These are phyloP conservation scores for Stercorarius parasiticus DNA, from an alignment of 2,113 vertebrate species.

Conservation along the genomic window DNA sequence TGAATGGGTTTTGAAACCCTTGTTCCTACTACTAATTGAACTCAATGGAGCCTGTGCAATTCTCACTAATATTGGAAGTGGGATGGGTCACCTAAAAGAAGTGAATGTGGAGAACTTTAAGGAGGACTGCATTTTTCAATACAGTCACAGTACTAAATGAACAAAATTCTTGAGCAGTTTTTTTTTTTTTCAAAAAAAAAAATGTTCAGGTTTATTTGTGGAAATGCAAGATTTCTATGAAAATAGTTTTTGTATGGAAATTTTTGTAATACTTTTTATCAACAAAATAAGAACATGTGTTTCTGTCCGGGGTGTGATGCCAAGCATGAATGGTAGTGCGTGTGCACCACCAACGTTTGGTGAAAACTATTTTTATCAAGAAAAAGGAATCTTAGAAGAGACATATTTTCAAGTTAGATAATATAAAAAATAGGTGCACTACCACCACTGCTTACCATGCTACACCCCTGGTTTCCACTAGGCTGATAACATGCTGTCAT, in stretches of 20 bases:
- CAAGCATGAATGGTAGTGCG: slow-evolving; percentile 84
- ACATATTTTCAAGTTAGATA: slow-evolving; percentile 96
- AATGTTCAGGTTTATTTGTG: slow-evolving; percentile 94
- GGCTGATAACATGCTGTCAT: slow-evolving; percentile 86
- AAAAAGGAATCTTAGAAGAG: slow-evolving; percentile 92
- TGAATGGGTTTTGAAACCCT: slow-evolving; percentile 50
- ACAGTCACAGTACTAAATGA: slow-evolving; percentile 78
- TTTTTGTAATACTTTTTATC: slow-evolving; percentile 99
- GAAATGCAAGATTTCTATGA: slow-evolving; percentile 99
- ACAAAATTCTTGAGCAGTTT: slow-evolving; percentile 84
- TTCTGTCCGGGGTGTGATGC: slow-evolving; percentile 80
- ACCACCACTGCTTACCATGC: slow-evolving; percentile 84
- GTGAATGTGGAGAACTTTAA: slow-evolving; percentile 68
- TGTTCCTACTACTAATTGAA: slow-evolving; percentile 66
- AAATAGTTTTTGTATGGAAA: slow-evolving; percentile 97
- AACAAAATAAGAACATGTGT: slow-evolving; percentile 84
- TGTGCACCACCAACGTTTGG: slow-evolving; percentile 88
- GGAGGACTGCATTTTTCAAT: slow-evolving; percentile 80
- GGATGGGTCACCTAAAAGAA: slow-evolving; percentile 64
- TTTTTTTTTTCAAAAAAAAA: slow-evolving; percentile 75
- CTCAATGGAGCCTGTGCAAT: slow-evolving; percentile 70
- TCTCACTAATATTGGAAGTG: slow-evolving; percentile 58
- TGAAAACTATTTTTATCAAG: slow-evolving; percentile 97
- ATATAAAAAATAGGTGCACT: slow-evolving; percentile 83
- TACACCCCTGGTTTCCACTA: slow-evolving; percentile 85